phyloP scores from a whole-genome alignment of 2,113 vertebrate species.

The Cyrtonyx montezumae region DNA sequence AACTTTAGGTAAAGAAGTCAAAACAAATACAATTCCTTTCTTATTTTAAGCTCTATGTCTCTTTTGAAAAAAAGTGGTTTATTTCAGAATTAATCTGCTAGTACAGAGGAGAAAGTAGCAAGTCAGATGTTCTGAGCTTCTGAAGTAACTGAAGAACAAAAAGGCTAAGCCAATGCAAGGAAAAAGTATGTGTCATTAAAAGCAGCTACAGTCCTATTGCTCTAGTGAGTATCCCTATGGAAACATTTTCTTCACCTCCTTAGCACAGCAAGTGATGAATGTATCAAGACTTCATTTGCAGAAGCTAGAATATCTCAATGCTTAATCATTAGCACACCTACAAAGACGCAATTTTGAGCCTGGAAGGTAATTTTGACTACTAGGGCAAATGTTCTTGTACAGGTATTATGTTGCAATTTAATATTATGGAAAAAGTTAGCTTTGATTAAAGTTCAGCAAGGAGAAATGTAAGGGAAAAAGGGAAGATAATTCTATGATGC shows the following conservation, averaged over 20 bases:
- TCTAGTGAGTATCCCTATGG: neutral
- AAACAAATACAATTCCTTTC: neutral
- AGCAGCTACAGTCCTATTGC: neutral
- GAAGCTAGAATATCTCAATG: neutral
- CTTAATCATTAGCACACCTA: neutral
- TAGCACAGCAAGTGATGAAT: neutral
- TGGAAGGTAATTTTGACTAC: neutral
- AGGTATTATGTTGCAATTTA: neutral
- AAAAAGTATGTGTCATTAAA: neutral
- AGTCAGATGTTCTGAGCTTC: neutral
- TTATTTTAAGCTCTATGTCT: neutral
- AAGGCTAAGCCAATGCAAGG: neutral
- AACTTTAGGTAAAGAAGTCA: neutral
- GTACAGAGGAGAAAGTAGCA: neutral
- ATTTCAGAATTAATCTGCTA: neutral
- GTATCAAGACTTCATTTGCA: neutral
- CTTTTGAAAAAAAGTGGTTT: neutral
- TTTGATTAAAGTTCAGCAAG: neutral
- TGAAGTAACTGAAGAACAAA: neutral
- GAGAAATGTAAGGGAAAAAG: neutral
- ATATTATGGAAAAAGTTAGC: neutral
- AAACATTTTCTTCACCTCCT: neutral
- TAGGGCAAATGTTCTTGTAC: neutral
- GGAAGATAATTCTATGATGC: neutral
- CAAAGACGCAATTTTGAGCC: neutral